phyloP scores from a whole-genome alignment of 2,113 vertebrate species.

The human region GRCh38 chr5:107540501-107541000 shows the following conservation, averaged over 20 bases:
- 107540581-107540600: not conserved
- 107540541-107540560: not conserved
- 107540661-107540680: conserved; percentile 31
- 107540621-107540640: not conserved
- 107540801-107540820: conserved; percentile 20
- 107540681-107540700: conserved; percentile 15
- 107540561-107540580: not conserved
- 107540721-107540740: not conserved
- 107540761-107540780: not conserved
- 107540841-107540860: too few relatives aligned
- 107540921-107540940: too few relatives aligned
- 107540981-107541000: too few relatives aligned
- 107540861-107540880: too few relatives aligned
- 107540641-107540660: not conserved
- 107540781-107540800: not conserved
- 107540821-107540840: not conserved
- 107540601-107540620: conserved; percentile 12
- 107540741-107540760: not conserved
- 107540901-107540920: too few relatives aligned
- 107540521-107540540: not conserved
- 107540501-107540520: not conserved
- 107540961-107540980: too few relatives aligned
- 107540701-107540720: conserved; percentile 14
- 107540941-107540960: too few relatives aligned
- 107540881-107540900: too few relatives aligned